These are phyloP conservation scores for Buphagus erythrorhynchus DNA, from an alignment of 2,797 vertebrate genomes.

Conservation along the genomic window DNA sequence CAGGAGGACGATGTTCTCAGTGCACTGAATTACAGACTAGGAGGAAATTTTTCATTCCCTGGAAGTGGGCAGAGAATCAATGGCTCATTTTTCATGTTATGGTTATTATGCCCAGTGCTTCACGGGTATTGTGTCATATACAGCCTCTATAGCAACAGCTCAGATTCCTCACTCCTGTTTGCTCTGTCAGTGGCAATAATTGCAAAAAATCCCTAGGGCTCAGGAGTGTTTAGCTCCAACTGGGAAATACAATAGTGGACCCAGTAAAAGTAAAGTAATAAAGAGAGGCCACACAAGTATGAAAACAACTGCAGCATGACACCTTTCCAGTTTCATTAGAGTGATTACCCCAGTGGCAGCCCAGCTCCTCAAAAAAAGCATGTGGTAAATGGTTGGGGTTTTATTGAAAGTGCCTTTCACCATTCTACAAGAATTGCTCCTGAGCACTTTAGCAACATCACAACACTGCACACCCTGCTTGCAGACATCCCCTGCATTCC, in stretches of 20 bases:
- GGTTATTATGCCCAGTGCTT: conserved; percentile 37
- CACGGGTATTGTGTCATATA: not conserved
- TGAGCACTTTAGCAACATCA: not conserved
- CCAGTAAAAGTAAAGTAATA: conserved; percentile 6
- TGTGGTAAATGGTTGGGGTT: not conserved
- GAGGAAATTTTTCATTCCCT: conserved; percentile 45
- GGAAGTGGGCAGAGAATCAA: conserved; percentile 40
- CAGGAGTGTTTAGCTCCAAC: not conserved
- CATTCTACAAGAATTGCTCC: not conserved
- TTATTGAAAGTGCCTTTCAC: not conserved
- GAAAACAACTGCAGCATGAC: conserved; percentile 5
- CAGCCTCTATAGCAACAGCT: not conserved
- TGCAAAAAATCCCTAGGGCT: conserved; percentile 29
- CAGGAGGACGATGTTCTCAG: not conserved
- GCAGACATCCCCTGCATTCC: rapidly evolving
- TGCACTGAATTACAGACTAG: not conserved
- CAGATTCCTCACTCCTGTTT: not conserved
- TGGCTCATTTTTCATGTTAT: conserved; percentile 44
- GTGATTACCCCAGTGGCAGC: not conserved
- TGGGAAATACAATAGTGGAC: conserved; percentile 17
- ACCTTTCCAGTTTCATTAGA: conserved; percentile 9
- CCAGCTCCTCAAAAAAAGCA: not conserved
- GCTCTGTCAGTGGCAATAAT: conserved; percentile 37
- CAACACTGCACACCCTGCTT: not conserved
- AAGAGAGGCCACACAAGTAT: not conserved